phyloP scores from a whole-genome alignment of 2,113 vertebrate species.

The Zapus hudsonius region DNA sequence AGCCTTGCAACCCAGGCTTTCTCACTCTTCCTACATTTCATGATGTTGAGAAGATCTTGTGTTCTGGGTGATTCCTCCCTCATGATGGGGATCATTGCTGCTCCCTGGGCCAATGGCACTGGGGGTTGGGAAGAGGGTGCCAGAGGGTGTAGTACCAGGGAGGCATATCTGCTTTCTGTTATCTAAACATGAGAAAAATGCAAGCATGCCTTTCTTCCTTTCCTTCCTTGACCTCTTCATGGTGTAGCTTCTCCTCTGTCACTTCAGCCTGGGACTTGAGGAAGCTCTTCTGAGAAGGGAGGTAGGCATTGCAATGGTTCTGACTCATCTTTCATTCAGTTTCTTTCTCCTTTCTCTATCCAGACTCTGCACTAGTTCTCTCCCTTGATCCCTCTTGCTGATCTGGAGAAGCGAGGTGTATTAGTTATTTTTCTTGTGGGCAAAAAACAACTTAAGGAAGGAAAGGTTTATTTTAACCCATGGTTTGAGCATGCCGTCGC shows the following conservation, averaged over 20 bases:
- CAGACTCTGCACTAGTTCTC: background rate
- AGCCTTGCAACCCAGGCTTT: background rate
- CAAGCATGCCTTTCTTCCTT: background rate
- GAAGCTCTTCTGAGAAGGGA: background rate
- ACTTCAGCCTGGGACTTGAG: background rate
- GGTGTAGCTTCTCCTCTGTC: background rate
- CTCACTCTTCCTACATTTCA: background rate
- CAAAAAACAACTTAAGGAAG: background rate
- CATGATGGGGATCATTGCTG: too few species aligned
- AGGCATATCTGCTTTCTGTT: background rate
- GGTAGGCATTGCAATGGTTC: background rate
- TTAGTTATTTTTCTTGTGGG: background rate
- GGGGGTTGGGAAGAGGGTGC: background rate
- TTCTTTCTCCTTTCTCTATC: background rate
- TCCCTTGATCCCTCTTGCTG: background rate
- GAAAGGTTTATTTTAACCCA: background rate
- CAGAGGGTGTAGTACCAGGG: background rate
- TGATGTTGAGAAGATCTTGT: background rate
- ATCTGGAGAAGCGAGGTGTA: background rate
- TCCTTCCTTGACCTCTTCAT: constrained; percentile 9
- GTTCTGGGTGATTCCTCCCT: background rate
- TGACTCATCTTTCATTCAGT: background rate
- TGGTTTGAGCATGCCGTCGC: background rate
- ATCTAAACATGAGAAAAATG: background rate
- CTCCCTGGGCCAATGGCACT: background rate